A percentile compares a stretch with the other conserved stretches of the same genome.
Conservation (phyloP, 2,797 vertebrate genomes). For the Argyrosomus regius region DNA sequence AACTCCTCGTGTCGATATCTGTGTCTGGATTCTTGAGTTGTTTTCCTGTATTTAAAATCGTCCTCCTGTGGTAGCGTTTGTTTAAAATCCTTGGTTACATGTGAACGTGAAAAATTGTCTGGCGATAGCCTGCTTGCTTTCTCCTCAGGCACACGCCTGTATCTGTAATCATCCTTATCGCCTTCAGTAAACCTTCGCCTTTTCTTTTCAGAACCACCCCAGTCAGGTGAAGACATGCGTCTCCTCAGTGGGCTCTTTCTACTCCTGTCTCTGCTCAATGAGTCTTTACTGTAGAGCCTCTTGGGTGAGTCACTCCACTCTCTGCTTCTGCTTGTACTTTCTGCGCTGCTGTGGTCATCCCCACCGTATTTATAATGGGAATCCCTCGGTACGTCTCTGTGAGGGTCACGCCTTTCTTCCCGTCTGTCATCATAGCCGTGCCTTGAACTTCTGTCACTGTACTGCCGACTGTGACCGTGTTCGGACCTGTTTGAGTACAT, state of each 20-base stretch:
- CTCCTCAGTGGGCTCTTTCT: conserved; percentile 67
- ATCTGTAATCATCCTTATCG: conserved; percentile 42
- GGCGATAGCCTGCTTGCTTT: conserved; percentile 35
- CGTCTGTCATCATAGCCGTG: conserved; percentile 48
- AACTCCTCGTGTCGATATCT: conserved; percentile 42
- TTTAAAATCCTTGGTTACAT: conserved; percentile 43
- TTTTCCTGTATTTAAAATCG: conserved; percentile 55
- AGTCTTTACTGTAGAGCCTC: conserved; percentile 50
- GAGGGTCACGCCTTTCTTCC: conserved; percentile 51
- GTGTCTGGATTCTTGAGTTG: conserved; percentile 51
- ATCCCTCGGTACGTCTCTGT: conserved; percentile 23
- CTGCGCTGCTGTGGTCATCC: conserved; percentile 21
- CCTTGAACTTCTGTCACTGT: conserved; percentile 53
- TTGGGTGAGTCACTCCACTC: conserved; percentile 58
- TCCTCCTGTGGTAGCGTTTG: conserved; percentile 45
- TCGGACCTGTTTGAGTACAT: conserved; percentile 71
- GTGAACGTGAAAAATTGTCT: conserved; percentile 32
- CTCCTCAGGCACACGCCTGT: conserved; percentile 49
- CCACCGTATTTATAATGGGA: conserved; percentile 48
- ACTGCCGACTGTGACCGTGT: conserved; percentile 43
- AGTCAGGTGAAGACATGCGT: conserved; percentile 50
- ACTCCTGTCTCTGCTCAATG: conserved; percentile 44
- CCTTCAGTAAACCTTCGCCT: conserved; percentile 40
- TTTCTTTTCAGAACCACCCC: conserved; percentile 58
- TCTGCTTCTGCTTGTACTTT: conserved; percentile 36